Percentiles rank a stretch among this genome's conserved stretches.
phyloP scores from a whole-genome alignment of 2,888 invertebrate genomes.

The Nemoura dubitans region DNA sequence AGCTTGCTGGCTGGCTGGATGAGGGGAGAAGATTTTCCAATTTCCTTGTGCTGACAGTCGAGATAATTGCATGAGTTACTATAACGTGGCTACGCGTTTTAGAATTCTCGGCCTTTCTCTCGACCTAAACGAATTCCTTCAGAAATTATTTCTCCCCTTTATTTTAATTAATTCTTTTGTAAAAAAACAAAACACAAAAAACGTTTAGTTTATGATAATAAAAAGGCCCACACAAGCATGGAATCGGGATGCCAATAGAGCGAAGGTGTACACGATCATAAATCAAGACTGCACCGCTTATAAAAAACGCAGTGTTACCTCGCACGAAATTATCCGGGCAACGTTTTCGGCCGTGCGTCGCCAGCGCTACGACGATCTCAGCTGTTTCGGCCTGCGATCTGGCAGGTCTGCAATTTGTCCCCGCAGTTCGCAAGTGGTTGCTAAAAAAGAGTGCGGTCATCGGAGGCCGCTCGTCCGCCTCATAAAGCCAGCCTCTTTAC shows the following conservation, averaged over 20 bases:
- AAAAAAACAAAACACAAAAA: neutral
- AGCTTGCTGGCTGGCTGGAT: neutral
- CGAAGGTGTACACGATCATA: neutral
- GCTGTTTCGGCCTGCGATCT: neutral
- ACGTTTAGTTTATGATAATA: constrained; percentile 9
- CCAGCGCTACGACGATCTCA: neutral
- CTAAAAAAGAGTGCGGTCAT: neutral
- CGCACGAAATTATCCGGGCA: neutral
- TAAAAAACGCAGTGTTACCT: neutral
- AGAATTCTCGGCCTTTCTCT: neutral
- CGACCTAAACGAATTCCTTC: constrained; percentile 37
- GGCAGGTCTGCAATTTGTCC: neutral
- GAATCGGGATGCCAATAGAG: neutral
- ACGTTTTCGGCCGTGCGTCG: neutral
- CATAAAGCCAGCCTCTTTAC: neutral
- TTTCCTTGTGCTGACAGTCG: constrained; percentile 39
- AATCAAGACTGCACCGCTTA: neutral
- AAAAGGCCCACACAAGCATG: constrained; percentile 20
- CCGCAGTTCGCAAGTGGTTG: neutral
- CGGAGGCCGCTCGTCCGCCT: neutral
- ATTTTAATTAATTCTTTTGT: constrained; percentile 38
- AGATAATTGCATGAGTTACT: constrained; percentile 37
- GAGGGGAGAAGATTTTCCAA: constrained; percentile 34
- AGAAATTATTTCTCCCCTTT: constrained; percentile 23
- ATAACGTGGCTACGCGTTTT: constrained; percentile 2